Evolutionary conservation across 1,140 invertebrate species (phyloP).

Genomic region (Mya arenaria): DNA sequence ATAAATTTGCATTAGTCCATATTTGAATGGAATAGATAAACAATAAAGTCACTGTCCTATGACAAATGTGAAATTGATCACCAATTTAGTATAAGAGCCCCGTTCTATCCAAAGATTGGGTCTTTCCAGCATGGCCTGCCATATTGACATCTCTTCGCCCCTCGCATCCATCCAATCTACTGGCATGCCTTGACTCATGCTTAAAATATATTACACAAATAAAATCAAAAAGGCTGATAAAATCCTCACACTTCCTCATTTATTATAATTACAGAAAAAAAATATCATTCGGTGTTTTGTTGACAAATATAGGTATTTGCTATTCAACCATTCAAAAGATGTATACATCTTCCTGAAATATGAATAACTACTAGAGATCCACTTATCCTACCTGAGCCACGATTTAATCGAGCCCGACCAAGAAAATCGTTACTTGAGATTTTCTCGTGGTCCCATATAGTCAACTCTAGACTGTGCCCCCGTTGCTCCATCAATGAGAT

Average conservation of each 20-base stretch:
- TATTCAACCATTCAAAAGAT: no score
- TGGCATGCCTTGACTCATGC: constrained; percentile 90
- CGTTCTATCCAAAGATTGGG: constrained; percentile 98
- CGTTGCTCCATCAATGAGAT: constrained; percentile 90
- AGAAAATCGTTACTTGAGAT: constrained; percentile 97
- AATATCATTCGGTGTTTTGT: no score
- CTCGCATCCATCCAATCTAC: constrained; percentile 98
- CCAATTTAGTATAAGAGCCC: constrained; percentile 91
- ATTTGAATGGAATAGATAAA: constrained; percentile 88
- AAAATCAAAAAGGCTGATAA: no score
- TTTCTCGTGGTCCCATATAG: constrained; percentile 97
- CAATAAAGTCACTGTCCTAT: no score
- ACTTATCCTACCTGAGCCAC: constrained; percentile 89
- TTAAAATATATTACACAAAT: no score
- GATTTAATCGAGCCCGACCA: constrained; percentile 94
- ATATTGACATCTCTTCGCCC: constrained; percentile 93
- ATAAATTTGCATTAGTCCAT: constrained; percentile 72
- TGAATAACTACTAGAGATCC: no score
- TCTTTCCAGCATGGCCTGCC: constrained; percentile 96
- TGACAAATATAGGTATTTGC: no score
- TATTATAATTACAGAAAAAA: no score
- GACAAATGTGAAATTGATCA: no score
- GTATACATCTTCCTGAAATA: no score
- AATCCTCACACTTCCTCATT: no score
- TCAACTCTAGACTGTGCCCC: constrained; percentile 93